These are phyloP conservation scores for Psephotus haematonotus DNA, from an alignment of 2,113 vertebrate species.

Conservation along the genomic window DNA sequence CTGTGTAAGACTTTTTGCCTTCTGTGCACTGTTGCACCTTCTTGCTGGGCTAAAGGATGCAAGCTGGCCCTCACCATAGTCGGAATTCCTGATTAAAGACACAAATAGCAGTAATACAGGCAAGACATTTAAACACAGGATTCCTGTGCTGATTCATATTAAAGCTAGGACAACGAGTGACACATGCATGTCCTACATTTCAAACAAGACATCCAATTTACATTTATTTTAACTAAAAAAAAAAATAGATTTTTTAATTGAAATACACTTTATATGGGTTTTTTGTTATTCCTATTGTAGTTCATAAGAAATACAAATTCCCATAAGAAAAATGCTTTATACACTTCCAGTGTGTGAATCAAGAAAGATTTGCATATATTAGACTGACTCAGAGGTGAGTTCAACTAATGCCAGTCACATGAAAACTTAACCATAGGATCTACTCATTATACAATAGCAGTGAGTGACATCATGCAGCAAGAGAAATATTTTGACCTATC, in stretches of 20 bases:
- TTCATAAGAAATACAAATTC: slow-evolving; percentile 10
- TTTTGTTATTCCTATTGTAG: neutral
- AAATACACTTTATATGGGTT: neutral
- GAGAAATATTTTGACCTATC: neutral
- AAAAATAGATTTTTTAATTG: too few species aligned
- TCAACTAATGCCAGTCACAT: neutral
- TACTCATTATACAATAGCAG: neutral
- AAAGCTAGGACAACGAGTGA: slow-evolving; percentile 6
- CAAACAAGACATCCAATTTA: slow-evolving; percentile 15
- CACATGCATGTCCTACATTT: neutral
- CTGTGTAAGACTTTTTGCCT: neutral
- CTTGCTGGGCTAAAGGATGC: neutral
- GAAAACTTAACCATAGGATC: neutral
- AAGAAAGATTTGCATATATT: neutral
- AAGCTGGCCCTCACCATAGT: neutral
- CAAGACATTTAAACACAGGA: neutral
- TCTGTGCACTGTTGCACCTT: neutral
- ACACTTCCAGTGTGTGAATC: neutral
- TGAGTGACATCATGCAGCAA: neutral
- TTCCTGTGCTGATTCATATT: neutral
- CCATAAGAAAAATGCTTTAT: slow-evolving; percentile 8
- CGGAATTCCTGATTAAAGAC: neutral
- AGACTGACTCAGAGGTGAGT: neutral
- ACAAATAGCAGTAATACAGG: neutral
- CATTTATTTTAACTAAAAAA: neutral